A percentile compares a stretch with the other conserved stretches of the same genome.
phyloP scores from a whole-genome alignment of 2,113 vertebrate genomes.

The Nerophis lumbriciformis region DNA sequence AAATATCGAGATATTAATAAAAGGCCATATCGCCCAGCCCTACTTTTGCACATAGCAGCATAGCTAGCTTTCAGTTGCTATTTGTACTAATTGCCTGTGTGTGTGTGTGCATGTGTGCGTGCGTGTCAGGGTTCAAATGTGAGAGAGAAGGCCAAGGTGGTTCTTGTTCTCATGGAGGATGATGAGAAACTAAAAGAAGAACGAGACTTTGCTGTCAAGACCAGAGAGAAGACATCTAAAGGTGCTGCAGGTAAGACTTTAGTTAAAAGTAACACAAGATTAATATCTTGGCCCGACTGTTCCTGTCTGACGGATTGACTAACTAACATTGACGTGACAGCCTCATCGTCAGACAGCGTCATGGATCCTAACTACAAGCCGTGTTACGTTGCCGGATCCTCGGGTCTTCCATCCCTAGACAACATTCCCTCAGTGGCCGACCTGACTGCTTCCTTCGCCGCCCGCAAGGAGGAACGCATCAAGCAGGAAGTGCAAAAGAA shows the following conservation, averaged over 20 bases:
- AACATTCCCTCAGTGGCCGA: conserved; percentile 75
- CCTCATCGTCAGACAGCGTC: conserved; percentile 43
- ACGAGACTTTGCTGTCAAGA: conserved; percentile 81
- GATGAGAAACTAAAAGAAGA: conserved; percentile 85
- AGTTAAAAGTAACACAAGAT: too few relatives aligned
- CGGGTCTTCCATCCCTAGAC: conserved; percentile 59
- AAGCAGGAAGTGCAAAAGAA: conserved; percentile 80
- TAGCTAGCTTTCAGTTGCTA: too few relatives aligned
- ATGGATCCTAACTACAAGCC: conserved; percentile 64
- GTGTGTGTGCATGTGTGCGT: conserved; percentile 5
- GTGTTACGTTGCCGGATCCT: conserved; percentile 48
- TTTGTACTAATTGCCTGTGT: background rate
- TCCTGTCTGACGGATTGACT: background rate
- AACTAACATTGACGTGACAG: conserved; percentile 23
- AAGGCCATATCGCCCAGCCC: too few relatives aligned
- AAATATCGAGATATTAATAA: too few relatives aligned
- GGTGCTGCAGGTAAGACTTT: conserved; percentile 68
- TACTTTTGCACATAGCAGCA: too few relatives aligned
- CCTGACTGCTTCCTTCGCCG: conserved; percentile 73
- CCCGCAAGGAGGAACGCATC: conserved; percentile 73
- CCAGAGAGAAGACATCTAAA: conserved; percentile 86
- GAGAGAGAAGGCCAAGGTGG: conserved; percentile 86
- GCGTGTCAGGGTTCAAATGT: conserved; percentile 76
- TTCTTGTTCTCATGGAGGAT: conserved; percentile 81
- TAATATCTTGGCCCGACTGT: background rate